Base-by-base conservation (phyloP, 1,140 invertebrate genomes). In the Drosophila tropicalis region DNA sequence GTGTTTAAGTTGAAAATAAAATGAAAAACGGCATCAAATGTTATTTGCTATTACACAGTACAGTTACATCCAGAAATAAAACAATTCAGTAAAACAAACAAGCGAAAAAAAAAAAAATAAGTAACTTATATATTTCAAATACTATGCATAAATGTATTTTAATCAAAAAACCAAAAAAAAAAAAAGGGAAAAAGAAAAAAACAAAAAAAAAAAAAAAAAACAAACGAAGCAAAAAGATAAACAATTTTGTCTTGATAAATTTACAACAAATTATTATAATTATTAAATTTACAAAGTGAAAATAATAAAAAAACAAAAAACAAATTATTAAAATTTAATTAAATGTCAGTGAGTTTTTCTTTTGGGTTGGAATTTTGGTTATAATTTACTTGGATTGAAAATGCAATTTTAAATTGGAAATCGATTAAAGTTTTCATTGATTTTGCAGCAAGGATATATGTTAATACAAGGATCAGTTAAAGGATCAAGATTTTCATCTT, bases 101-200 rank as follows among this genome's bases (percentile, higher is more conserved):
- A 62, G 29, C 34, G 68, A 72, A 63, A 66, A 65, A 22, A 22
- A 67, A 36, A 67, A 44, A 69, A 67, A 73, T 70, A 86, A 83
- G 72, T 84, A 87, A 87, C 76, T 87, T 87, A 83, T 87, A 89
- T 90, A 89, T 90, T 90, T 84, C 85, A 89, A 81, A 84, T 90
- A 91, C 86, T 86, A 83, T 76, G 83, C 84, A 87, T 89, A 87
- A 89, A 90, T 90, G 90, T 90, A 91, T 91, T 91, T 91, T 91
- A 91, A 91, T 91, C 90, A 76, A 90, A 58, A 29, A 81, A 71
- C 81, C 79, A 85, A 76, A 66, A 76, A 83, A 66, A 76, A 83
- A 81, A 64, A 25, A 44, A 76, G 69, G 69, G 51, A 79, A 72
- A 74, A 44, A 10, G 34, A 36, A 39, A 39, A 39, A 39, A 22